Conservation (phyloP, 2,888 invertebrate genomes). For the Troilus luridus region DNA sequence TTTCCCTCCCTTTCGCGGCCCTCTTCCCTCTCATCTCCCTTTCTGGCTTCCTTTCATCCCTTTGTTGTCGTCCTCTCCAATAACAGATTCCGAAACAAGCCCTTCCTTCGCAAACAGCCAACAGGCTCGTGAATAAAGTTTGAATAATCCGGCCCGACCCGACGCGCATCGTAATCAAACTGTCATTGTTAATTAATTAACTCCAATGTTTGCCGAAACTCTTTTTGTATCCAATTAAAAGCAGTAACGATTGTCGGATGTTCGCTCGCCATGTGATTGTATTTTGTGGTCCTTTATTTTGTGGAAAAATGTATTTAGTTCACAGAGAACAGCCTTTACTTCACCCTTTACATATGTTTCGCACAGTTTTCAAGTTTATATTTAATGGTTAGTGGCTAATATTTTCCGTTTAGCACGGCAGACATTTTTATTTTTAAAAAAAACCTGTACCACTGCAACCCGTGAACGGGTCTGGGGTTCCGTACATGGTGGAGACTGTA, state of each 20-base stretch:
- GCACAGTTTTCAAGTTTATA: too few species aligned
- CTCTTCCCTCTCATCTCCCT: background rate
- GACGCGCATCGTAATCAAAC: background rate
- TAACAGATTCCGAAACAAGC: background rate
- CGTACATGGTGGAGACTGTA: too few species aligned
- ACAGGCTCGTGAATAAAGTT: background rate
- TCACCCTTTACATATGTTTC: too few species aligned
- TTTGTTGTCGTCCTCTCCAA: background rate
- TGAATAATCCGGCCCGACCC: background rate
- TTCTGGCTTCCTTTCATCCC: background rate
- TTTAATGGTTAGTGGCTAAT: too few species aligned
- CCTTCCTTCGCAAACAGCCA: background rate
- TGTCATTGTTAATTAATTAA: conserved; percentile 4
- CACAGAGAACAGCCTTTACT: too few species aligned
- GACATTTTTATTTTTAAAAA: too few species aligned
- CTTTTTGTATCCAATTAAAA: conserved; percentile 1
- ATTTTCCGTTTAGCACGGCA: too few species aligned
- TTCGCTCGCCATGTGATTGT: background rate
- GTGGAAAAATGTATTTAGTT: too few species aligned
- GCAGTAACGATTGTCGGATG: background rate
- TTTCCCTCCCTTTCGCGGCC: background rate
- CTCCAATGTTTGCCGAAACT: background rate
- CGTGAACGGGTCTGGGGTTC: too few species aligned
- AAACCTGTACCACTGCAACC: too few species aligned
- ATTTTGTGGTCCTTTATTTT: background rate